Base-by-base conservation (phyloP, 2,797 vertebrate genomes). In the Brachymystax lenok region DNA sequence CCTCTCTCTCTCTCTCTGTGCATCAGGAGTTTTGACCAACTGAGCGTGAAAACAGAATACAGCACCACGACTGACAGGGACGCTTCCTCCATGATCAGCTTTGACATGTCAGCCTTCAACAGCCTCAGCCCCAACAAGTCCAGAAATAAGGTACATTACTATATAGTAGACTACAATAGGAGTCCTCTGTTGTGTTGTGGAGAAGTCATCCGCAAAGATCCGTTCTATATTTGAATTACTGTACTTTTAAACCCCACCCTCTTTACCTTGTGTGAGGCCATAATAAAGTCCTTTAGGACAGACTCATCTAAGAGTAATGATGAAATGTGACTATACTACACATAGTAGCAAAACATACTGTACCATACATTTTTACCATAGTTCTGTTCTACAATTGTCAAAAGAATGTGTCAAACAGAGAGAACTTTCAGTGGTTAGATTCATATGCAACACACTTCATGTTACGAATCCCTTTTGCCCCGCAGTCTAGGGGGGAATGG, bases 1-100 rank as follows among this genome's bases (percentile, higher is more conserved):
- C 5, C 28, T 30, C 35, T 40, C 76, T 67, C 77, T 84, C 79
- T 7, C 50, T 74, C 46, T 54, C 51, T 69, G 17, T 64, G 14
- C 16, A 76, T 68, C 87, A 93, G 92, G 90, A 91, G 88, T 81
- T 89, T 35, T 1, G 92, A 93, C 90, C 92, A 92, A 87, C 88
- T 90, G 78, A 93, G 92, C 14, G 73, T 93, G 79, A 84, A 87
- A 77, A 92, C 92, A 66, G 89, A 90, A 33, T 90, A 84, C 80
- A 87, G 87, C 84, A 0, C 77, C 78, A 0, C 86, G 27, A 30
- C 87, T 85, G 88, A 35, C 0, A 79, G 27, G 0, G 90, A 92
- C 19, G 77, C 52, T 59, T 28, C 30, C 69, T 93, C 92, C 17
- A 2, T 92, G 86, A 71, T 85, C 54, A 90, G 79, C 88, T 76